phyloP scores from a whole-genome alignment of 1,140 invertebrate species.

The Drosophila lini region DNA sequence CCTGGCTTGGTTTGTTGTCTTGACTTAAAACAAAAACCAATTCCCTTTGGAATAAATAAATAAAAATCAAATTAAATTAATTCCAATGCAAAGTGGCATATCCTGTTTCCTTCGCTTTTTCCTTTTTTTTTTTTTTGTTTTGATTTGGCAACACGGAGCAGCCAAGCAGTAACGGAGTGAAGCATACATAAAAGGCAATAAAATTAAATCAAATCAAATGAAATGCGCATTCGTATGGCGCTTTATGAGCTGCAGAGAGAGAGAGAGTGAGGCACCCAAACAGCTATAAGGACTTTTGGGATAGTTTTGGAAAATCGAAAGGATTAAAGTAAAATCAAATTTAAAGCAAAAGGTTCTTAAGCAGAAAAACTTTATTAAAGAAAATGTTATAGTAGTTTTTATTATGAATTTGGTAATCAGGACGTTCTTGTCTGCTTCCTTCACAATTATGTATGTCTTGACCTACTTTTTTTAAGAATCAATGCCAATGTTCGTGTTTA shows the following conservation, averaged over 20 bases:
- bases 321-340: slow-evolving; percentile 48
- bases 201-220: slow-evolving; percentile 82
- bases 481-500: too few relatives aligned
- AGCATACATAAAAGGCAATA: slow-evolving; percentile 67
- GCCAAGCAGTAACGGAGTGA: slow-evolving; percentile 23
- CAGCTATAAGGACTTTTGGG: background rate
- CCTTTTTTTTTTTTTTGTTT: slow-evolving; percentile 7
- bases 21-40: slow-evolving; percentile 25
- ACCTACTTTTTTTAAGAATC: background rate
- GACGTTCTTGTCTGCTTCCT: background rate
- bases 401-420: background rate
- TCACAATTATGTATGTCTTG: background rate
- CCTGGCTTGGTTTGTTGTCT: background rate
- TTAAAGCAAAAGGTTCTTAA: slow-evolving; percentile 32
- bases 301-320: slow-evolving; percentile 41
- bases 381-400: background rate
- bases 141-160: slow-evolving; percentile 46
- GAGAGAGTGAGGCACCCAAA: background rate
- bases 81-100: slow-evolving; percentile 46
- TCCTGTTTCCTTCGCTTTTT: background rate
- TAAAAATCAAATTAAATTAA: slow-evolving; percentile 81
- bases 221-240: slow-evolving; percentile 76
- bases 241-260: slow-evolving; percentile 61
- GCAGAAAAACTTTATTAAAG: background rate
- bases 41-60: slow-evolving; percentile 75